Evolutionary conservation across 2,888 invertebrate species (phyloP), one percentile per base, ranked within the genome.

Genomic region (Caenorhabditis sp.): DNA sequence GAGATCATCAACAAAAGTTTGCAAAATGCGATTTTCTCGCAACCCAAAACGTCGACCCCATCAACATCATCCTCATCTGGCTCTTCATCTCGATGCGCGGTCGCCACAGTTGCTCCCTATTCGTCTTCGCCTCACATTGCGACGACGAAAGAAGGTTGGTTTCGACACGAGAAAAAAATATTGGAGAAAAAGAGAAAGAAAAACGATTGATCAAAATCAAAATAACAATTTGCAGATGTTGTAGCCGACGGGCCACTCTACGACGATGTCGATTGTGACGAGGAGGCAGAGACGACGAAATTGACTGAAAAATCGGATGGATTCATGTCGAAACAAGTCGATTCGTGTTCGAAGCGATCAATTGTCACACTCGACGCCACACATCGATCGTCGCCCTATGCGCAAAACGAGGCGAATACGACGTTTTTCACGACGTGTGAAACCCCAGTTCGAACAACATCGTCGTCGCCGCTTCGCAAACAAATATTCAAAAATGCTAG

Each of bases 1-100:
- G 68, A 72, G 63, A 68, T 72, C 63, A 61, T 72, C 23, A 65
- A 67, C 58, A 72, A 72, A 43, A 67, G 67, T 36, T 55, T 72
- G 24, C 57, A 62, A 31, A 72, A 58, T 51, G 72, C 64, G 1
- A 72, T 68, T 64, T 72, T 67, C 60, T 61, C 72, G 43, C 65
- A 61, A 61, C 64, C 72, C 23, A 21, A 58, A n/a, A 50, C 37
- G 26, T 31, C 50, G n/a, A 26, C 67, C 12, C 55, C 67, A 1
- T 72, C 58, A 31, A 6, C 43, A 43, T 43, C 43, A 17, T 12
- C 43, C 17, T 43, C 43, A 3, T 43, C 43, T 17, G 2, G 43
- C 2, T 12, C 43, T 14, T 43, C 43, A 3, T 43, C 43, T 17
- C 12, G 43, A 43, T 43, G 43, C 17, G 43, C 43, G 14, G 43